Conservation (phyloP, 2,113 vertebrate genomes). For the Sula dactylatra region DNA sequence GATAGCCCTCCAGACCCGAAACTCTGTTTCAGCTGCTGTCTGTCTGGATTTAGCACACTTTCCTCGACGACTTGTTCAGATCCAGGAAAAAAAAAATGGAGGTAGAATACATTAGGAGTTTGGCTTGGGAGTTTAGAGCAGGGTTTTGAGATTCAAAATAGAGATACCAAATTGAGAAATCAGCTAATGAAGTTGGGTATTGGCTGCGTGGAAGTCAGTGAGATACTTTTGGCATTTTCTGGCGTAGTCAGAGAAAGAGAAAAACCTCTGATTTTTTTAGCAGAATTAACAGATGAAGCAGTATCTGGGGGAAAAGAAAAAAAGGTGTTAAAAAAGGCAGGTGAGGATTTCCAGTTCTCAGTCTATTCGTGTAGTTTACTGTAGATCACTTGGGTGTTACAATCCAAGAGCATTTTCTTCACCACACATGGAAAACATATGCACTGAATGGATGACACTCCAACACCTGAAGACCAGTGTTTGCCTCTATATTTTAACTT, state of each 20-base stretch:
- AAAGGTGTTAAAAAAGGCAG: not conserved
- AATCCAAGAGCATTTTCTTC: not conserved
- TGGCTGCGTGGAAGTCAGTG: not conserved
- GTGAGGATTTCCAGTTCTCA: not conserved
- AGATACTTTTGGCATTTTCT: not conserved
- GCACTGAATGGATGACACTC: not conserved
- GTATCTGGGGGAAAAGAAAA: too few relatives aligned
- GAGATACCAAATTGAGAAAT: not conserved
- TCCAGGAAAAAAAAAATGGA: not conserved
- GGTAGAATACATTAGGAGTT: not conserved
- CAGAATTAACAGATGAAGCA: not conserved
- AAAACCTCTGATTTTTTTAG: not conserved
- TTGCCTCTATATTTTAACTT: not conserved
- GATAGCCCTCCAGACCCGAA: not conserved
- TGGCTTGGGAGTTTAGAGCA: not conserved
- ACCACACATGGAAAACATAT: not conserved
- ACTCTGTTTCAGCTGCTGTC: not conserved
- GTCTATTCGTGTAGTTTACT: not conserved
- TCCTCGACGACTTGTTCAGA: not conserved
- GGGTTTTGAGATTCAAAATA: not conserved
- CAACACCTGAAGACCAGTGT: not conserved
- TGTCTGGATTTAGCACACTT: not conserved
- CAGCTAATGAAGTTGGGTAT: not conserved
- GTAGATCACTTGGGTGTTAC: not conserved
- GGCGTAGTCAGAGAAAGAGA: not conserved